Base-by-base conservation (phyloP, 2,113 vertebrate genomes). In the Blennius ocellaris region DNA sequence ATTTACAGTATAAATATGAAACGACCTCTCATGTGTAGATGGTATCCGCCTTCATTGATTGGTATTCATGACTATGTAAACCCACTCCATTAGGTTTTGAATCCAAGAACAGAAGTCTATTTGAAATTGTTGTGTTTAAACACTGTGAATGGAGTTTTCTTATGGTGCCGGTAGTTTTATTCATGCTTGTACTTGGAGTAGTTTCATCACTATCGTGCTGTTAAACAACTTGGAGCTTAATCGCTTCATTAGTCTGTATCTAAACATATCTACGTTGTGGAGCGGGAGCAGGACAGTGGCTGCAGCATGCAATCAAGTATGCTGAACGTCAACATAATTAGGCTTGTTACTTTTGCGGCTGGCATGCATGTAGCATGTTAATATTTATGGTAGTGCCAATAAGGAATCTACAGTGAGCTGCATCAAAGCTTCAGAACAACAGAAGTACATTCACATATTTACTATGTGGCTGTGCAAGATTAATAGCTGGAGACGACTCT, bases 271-370 rank as follows among this genome's bases (percentile, higher is more conserved):
- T 36, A 8, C 11, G 1, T 16, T 59, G 52, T 45, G 44, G 1
- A 12, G 36, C 56, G 54, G 64, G 15, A 78, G 64, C 14, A 62
- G 48, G 58, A 76, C 47, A 49, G 69, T 51, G 67, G 39, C 43
- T 60, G 59, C 60, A 41, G 47, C 45, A 15, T 8, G 45, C 37
- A 65, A 41, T 67, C 65, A 85, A 65, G 71, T 77, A 15, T 51
- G 59, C 56, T 79, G 16, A 58, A 67, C 40, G 59, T 84, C 56
- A 76, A 50, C 60, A 56, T 73, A 82, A 89, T 84, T 73, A 82
- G 59, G 21, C 21, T 30, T 69, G 39, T 72, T 68, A 52, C 39
- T 60, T 60, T 39, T 75, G 79, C 37, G 69, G 50, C 38, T 58
- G 11, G 54, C 57, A 56, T 56, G 16, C 36, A 50, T 48, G n/a